Base-by-base conservation (phyloP, 2,888 invertebrate genomes). In the Acrobasis consociella region DNA sequence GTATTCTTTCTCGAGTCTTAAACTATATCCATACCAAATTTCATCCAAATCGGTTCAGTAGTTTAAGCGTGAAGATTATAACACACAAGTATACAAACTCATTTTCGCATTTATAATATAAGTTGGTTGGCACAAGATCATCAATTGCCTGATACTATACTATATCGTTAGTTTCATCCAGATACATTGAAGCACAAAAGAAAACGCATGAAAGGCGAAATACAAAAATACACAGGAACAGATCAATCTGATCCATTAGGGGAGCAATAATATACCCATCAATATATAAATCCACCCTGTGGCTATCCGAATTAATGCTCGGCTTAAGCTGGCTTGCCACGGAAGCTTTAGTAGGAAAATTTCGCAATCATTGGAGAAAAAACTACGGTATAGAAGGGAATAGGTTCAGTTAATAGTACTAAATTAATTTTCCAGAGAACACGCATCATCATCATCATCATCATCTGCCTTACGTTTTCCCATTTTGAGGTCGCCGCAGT, bases 191-290 rank as follows among this genome's bases (percentile, higher is more conserved):
- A 13, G 46, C 11, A 46, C 13, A 46, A 46, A 46, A 46, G 46
- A 46, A 42, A 46, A 13, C 15, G 42, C 39, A 56, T 15, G 16
- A 17, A 58, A 39, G 46, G 22, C n/a, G 13, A 39, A 52, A 31
- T 22, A 37, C 17, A 39, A 42, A 60, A 60, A 46, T 16, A 49
- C 39, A 9, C 55, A 46, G 53, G 13, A 62, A 13, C 49, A 49
- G 58, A 61, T 61, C 46, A 62, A 62, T 65, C 60, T 65, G 52
- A 60, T 65, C 65, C 62, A 65, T 62, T 62, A 65, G 31, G 46
- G 46, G 49, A 13, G 61, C 39, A 62, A 52, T 60, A 61, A 58
- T 62, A 49, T 58, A 61, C 58, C 61, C 42, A 61, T 61, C 58
- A 64, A 61, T 63, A 63, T 58, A 53, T 55, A 17, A 62, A 55